phyloP scores from a whole-genome alignment of 2,888 invertebrate species.

The Agapostemon virescens region DNA sequence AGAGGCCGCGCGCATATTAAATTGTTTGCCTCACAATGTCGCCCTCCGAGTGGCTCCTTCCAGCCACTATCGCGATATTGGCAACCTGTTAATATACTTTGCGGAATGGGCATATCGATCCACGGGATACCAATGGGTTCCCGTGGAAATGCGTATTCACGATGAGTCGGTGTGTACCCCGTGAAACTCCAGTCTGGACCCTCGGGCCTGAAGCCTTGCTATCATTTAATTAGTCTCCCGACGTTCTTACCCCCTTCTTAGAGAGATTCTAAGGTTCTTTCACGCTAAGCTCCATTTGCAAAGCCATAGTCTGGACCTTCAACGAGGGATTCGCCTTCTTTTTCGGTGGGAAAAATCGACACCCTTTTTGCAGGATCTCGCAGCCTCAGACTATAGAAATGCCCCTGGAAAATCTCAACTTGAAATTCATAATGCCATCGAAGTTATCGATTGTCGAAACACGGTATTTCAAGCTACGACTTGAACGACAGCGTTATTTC shows the following conservation, averaged over 20 bases:
- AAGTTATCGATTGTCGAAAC: neutral
- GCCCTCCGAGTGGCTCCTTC: slow-evolving; percentile 40
- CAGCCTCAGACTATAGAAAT: neutral
- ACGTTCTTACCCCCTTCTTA: slow-evolving; percentile 4
- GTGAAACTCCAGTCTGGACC: neutral
- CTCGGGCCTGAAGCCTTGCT: neutral
- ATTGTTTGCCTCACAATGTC: slow-evolving; percentile 73
- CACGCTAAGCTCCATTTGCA: neutral
- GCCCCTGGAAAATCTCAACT: neutral
- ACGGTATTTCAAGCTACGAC: too few species aligned
- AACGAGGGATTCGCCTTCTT: neutral
- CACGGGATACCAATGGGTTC: neutral
- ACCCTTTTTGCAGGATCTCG: neutral
- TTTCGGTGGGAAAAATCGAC: slow-evolving; percentile 3
- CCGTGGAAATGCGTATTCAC: slow-evolving; percentile 2
- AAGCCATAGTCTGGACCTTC: neutral
- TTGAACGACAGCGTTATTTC: too few species aligned
- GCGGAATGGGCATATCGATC: slow-evolving; percentile 47
- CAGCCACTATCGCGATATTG: slow-evolving; percentile 65
- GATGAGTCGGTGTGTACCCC: neutral
- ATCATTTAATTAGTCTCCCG: slow-evolving; percentile 6
- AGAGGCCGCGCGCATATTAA: slow-evolving; percentile 73
- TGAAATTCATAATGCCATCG: neutral
- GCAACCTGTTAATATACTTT: slow-evolving; percentile 69
- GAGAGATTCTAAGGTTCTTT: slow-evolving; percentile 6